Evolutionary conservation across 2,113 vertebrate species (phyloP), one percentile per base, ranked within the genome.

Genomic region (Grammomys surdaster): DNA sequence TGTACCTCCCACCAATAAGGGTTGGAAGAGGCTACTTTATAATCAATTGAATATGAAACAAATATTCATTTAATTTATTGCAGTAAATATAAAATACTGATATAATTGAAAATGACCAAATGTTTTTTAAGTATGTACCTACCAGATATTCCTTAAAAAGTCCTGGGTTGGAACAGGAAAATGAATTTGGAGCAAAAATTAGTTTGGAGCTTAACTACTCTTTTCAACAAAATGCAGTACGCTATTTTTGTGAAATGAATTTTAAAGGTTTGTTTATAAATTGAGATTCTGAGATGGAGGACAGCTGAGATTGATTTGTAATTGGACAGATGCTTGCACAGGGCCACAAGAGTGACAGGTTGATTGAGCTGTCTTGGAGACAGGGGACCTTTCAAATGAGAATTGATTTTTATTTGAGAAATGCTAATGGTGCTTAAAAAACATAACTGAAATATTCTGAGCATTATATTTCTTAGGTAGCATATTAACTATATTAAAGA

Each of bases 371-470:
- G 28, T 96, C 86, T 26, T 60, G 80, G 95, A 88, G 46, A 93
- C 88, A 94, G 65, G 95, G 40, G 88, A 95, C 97, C n/a, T 63
- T 96, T 97, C 92, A 95, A 90, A 54, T 0, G 48, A 17, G 51
- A 95, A 88, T 75, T 95, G 77, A 96, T 97, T 97, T 98, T 95
- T 73, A 95, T 90, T 97, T 97, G 86, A 97, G 88, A 97, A 75
- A 85, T 85, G 93, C 63, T 92, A 97, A 96, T 97, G 96, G 69
- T 87, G 89, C 89, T 87, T 94, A 84, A 82, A 93, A 88, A 48
- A 89, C 2, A 36, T 86, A 72, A 80, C 63, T 40, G 33, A 90
- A 94, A 72, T 78, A 65, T 69, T 97, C 82, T 48, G 54, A 95
- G 87, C 1, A 17, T 92, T 93, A 1, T 85, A 26, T 96, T 43